Evolutionary conservation across 2,797 vertebrate species (phyloP).

Genomic region (Liasis olivaceus): DNA sequence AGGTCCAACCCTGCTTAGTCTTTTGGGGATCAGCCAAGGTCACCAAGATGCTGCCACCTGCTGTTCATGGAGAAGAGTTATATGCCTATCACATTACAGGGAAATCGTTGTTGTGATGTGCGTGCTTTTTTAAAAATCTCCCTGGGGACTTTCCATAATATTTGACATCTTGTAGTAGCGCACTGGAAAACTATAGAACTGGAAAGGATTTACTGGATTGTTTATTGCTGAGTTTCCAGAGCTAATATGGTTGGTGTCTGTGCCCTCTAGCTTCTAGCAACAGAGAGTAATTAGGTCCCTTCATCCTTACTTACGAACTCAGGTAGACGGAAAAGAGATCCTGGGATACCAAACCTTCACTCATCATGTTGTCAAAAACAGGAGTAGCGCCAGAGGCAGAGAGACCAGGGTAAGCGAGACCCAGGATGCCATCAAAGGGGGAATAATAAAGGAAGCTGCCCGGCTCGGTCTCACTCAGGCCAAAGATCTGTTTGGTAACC

Average conservation of each 20-base stretch:
- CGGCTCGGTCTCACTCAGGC: conserved; percentile 73
- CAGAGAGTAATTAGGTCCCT: background rate
- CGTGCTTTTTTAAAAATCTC: background rate
- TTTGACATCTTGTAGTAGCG: background rate
- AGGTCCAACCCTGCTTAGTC: background rate
- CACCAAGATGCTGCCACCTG: background rate
- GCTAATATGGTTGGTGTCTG: background rate
- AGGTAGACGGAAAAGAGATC: conserved; percentile 76
- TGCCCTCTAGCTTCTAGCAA: background rate
- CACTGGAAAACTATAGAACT: background rate
- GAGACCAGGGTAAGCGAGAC: conserved; percentile 72
- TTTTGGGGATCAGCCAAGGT: background rate
- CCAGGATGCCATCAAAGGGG: conserved; percentile 72
- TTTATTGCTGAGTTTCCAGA: too few species aligned
- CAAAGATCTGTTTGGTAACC: conserved; percentile 68
- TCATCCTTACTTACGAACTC: conserved; percentile 60
- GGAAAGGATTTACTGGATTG: background rate
- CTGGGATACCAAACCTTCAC: conserved; percentile 55
- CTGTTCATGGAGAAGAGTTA: background rate
- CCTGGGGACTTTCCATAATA: background rate
- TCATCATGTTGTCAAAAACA: conserved; percentile 77
- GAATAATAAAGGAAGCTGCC: conserved; percentile 73
- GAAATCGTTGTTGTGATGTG: background rate
- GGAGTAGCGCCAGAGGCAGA: conserved; percentile 68
- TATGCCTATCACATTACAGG: background rate